A percentile compares a stretch with the other conserved stretches of the same genome.
These are phyloP conservation scores for Apocheima hispidaria DNA, from an alignment of 2,888 invertebrate genomes.

Conservation along the genomic window DNA sequence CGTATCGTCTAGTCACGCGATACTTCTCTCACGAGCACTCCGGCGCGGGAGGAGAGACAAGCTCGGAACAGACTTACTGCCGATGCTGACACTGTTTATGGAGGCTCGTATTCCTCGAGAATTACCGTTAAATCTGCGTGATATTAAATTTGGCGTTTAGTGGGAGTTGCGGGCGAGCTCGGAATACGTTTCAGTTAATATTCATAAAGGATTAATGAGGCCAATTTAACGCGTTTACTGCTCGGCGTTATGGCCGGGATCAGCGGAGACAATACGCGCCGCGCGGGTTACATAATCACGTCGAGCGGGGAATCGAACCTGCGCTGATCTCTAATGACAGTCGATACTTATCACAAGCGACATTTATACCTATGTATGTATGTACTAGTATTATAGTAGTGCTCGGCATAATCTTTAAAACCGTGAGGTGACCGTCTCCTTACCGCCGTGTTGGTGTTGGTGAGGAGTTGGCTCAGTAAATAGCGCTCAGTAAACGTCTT, in stretches of 20 bases:
- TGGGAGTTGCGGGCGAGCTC: conserved; percentile 6
- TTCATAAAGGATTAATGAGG: conserved; percentile 34
- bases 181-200: conserved; percentile 22
- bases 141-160: conserved; percentile 16
- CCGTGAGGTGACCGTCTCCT: too few species aligned
- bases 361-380: too few species aligned
- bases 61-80: too few species aligned
- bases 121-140: conserved; percentile 1
- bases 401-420: too few species aligned
- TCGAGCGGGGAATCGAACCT: background rate
- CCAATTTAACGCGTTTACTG: conserved; percentile 28
- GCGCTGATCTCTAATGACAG: too few species aligned
- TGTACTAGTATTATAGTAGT: too few species aligned
- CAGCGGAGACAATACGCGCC: conserved; percentile 7
- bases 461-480: background rate
- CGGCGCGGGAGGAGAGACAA: too few species aligned
- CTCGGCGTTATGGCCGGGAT: conserved; percentile 1
- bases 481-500: background rate
- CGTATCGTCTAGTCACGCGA: conserved; percentile 10
- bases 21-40: too few species aligned
- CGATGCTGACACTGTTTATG: background rate
- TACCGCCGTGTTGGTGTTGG: background rate
- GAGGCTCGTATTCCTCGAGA: conserved; percentile 1
- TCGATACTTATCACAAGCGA: too few species aligned
- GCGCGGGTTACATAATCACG: background rate